Percentiles rank a stretch among this genome's conserved stretches.
Evolutionary conservation across 92 coral and sea anemone species (phyloP).

Genomic region (Palythoa caribaeorum): DNA sequence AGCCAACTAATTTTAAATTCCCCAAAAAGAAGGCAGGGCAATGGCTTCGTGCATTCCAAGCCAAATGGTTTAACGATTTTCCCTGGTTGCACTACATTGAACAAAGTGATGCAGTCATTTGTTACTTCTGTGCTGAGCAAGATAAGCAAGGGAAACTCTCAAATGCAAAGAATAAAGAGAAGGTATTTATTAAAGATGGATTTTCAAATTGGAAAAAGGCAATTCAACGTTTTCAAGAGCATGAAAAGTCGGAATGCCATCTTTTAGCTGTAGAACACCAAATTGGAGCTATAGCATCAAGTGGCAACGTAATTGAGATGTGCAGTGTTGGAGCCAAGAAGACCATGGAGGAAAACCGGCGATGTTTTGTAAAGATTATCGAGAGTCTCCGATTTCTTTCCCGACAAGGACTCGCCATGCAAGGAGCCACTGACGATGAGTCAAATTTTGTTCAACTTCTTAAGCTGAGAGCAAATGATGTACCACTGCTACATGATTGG

Average conservation of each 20-base stretch:
- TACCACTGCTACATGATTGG: slow-evolving; percentile 2
- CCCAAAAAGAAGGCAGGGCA: neutral
- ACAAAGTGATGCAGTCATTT: neutral
- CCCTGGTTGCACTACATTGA: neutral
- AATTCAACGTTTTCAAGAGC: slow-evolving; percentile 54
- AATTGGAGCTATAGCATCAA: neutral
- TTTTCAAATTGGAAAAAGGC: slow-evolving; percentile 80
- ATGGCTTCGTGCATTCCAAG: neutral
- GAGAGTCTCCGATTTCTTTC: neutral
- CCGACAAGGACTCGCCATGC: slow-evolving; percentile 6
- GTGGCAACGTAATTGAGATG: neutral
- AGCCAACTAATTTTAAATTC: too few species aligned
- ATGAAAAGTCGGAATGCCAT: slow-evolving; percentile 69
- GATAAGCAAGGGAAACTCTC: slow-evolving; percentile 59
- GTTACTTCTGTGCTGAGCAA: slow-evolving; percentile 59
- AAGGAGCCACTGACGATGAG: neutral
- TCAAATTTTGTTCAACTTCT: slow-evolving; percentile 57
- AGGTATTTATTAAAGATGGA: slow-evolving; percentile 55
- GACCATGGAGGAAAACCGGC: neutral
- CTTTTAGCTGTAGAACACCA: neutral
- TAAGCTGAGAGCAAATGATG: slow-evolving; percentile 47
- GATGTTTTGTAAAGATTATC: neutral
- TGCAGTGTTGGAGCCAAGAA: neutral
- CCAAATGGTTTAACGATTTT: neutral
- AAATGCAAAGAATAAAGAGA: slow-evolving; percentile 70